Conservation (phyloP, 2,113 vertebrate genomes). For the Pseudorasbora parva region DNA sequence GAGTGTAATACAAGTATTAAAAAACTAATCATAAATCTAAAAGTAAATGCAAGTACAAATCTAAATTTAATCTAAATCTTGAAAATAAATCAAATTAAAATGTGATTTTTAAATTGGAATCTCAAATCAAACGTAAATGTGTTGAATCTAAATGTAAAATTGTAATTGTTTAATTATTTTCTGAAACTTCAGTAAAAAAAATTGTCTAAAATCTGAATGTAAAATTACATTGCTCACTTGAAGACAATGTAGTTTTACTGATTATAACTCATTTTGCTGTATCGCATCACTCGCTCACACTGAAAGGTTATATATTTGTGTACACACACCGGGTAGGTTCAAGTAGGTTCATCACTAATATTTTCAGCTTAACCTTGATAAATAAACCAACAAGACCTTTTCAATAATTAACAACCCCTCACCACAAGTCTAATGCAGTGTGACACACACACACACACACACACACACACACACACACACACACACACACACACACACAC, state of each 20-base stretch:
- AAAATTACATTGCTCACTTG: not conserved
- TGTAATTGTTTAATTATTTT: too few species aligned
- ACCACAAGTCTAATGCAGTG: conserved; percentile 48
- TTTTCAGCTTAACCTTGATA: conserved; percentile 65
- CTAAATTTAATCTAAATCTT: not conserved
- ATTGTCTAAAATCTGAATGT: not conserved
- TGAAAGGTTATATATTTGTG: not conserved
- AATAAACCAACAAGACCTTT: conserved; percentile 57
- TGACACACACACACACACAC: too few species aligned
- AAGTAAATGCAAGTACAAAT: not conserved
- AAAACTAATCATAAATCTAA: not conserved
- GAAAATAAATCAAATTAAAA: not conserved
- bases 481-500: too few species aligned
- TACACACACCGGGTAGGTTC: not conserved
- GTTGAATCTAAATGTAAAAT: not conserved
- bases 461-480: too few species aligned
- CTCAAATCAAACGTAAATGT: not conserved
- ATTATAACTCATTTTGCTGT: not conserved
- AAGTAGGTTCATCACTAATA: conserved; percentile 52
- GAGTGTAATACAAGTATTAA: too few species aligned
- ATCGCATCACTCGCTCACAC: not conserved
- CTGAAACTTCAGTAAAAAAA: too few species aligned
- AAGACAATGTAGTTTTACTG: not conserved
- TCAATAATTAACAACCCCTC: conserved; percentile 61
- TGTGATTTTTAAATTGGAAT: not conserved